Percentiles rank a stretch among this genome's conserved stretches.
These are phyloP conservation scores for Andrena camellia DNA, from an alignment of 2,888 invertebrate genomes.

Conservation along the genomic window DNA sequence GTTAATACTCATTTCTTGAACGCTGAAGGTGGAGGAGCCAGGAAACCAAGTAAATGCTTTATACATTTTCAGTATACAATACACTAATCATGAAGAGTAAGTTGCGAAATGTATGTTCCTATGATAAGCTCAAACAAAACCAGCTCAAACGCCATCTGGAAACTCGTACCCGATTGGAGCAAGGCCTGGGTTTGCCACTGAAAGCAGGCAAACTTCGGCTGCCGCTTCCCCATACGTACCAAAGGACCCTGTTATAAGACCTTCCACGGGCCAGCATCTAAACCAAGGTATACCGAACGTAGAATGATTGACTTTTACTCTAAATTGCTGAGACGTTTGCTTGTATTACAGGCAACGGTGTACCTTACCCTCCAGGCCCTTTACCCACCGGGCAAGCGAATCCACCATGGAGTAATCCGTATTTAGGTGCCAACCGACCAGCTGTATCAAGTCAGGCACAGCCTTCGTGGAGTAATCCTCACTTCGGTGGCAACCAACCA, in stretches of 20 bases:
- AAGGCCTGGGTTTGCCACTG: slow-evolving; percentile 21
- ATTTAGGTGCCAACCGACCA: slow-evolving; percentile 9
- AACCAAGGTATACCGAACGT: slow-evolving; percentile 40
- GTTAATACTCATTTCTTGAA: slow-evolving; percentile 58
- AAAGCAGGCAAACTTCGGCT: slow-evolving; percentile 49
- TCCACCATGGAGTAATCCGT: slow-evolving; percentile 16
- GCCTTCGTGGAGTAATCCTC: slow-evolving; percentile 11
- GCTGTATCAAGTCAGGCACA: slow-evolving; percentile 3
- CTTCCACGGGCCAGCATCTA: background rate
- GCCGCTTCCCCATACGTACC: slow-evolving; percentile 44
- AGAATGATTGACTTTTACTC: background rate
- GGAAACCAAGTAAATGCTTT: slow-evolving; percentile 62
- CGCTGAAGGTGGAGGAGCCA: slow-evolving; percentile 67
- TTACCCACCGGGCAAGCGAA: background rate
- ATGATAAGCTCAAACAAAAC: slow-evolving; percentile 31
- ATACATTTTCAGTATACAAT: background rate
- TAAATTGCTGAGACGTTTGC: background rate
- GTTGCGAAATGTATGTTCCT: slow-evolving; percentile 1
- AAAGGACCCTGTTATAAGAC: slow-evolving; percentile 23
- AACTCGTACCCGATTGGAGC: background rate
- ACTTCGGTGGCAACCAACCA: background rate
- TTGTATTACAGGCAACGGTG: background rate
- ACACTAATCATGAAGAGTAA: background rate
- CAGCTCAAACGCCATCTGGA: slow-evolving; percentile 6
- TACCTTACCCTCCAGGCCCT: background rate